Base-by-base conservation (phyloP, 2,113 vertebrate genomes). In the Phylloscopus trochiloides region DNA sequence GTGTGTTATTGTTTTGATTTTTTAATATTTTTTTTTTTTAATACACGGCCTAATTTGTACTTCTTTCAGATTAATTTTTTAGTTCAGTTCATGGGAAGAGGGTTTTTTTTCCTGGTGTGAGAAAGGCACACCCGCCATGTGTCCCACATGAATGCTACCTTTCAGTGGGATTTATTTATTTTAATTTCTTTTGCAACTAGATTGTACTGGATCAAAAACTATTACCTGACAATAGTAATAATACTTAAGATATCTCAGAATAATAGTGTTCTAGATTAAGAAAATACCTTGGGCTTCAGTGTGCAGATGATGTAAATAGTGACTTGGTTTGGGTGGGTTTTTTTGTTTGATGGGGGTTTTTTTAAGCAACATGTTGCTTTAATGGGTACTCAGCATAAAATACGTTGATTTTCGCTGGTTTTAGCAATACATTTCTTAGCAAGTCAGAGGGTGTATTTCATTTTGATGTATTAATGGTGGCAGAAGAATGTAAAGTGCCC, bases 41-140 rank as follows among this genome's bases (percentile, higher is more conserved):
- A 95, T 11, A 32, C 38, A 75, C 71, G 77, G 57, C 91, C 92
- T 92, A 51, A 86, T 97, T 94, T 81, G 67, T 54, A 51, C 62
- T 82, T 93, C 52, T 92, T 91, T 95, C 5, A 6, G 68, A 40
- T 79, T 92, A 61, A 77, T 94, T 96, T 97, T 93, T 88, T 66
- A 93, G 80, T 84, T 94, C 59, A 31, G 15, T 93, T 91, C 76
- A 48, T 22, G 58, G 52, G 32, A 95, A 57, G 65, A 82, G 54
- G 4, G 15, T 19, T 43, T 31, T 63, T 90, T 38, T 32, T 7
- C 15, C 11, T 26, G 10, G 18, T 59, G 17, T n/a, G 43, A 47
- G 45, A 59, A 76, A 17, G 19, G 19, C 1, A 1, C 80, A n/a
- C 61, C 4, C 6, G 2, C 72, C n/a, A 0, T 4, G 17, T 40